A percentile compares a stretch with the other conserved stretches of the same genome.
These are phyloP conservation scores for Dendrocincla tyrannina DNA, from an alignment of 2,797 vertebrate genomes.

Conservation along the genomic window DNA sequence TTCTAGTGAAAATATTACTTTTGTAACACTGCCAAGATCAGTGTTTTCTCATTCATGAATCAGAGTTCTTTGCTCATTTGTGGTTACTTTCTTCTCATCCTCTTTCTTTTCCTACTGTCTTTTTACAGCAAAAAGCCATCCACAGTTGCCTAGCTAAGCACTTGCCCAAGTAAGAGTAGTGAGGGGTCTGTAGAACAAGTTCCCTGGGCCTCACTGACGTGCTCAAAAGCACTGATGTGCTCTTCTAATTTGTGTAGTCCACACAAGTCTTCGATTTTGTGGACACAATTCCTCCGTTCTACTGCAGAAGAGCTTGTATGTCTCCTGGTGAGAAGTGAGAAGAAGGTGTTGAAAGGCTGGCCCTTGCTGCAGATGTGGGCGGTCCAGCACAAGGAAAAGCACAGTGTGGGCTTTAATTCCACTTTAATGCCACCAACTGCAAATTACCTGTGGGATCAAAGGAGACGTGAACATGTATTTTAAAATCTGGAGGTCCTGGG, in stretches of 20 bases:
- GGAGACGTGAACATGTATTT: not conserved
- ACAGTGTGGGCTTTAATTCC: not conserved
- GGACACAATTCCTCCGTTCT: not conserved
- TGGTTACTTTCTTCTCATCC: conserved; percentile 70
- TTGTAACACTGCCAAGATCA: conserved; percentile 72
- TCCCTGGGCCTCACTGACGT: not conserved
- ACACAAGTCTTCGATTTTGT: not conserved
- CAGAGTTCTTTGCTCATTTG: conserved; percentile 71
- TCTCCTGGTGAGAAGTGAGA: not conserved
- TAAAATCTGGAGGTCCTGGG: not conserved
- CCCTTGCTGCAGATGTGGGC: not conserved
- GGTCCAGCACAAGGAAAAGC: not conserved
- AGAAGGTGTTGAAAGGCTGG: conserved; percentile 20
- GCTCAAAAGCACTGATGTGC: not conserved
- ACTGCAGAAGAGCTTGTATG: not conserved
- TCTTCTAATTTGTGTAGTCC: not conserved
- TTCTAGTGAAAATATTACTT: conserved; percentile 77
- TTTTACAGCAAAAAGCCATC: conserved; percentile 35
- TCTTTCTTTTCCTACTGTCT: conserved; percentile 48
- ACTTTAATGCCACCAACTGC: not conserved
- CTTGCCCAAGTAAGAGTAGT: conserved; percentile 10
- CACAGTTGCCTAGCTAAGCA: conserved; percentile 11
- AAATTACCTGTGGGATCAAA: not conserved
- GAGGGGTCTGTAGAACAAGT: not conserved
- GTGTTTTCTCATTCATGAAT: conserved; percentile 73